Evolutionary conservation across 2,888 invertebrate species (phyloP).

Genomic region (Nephrotoma flavescens): DNA sequence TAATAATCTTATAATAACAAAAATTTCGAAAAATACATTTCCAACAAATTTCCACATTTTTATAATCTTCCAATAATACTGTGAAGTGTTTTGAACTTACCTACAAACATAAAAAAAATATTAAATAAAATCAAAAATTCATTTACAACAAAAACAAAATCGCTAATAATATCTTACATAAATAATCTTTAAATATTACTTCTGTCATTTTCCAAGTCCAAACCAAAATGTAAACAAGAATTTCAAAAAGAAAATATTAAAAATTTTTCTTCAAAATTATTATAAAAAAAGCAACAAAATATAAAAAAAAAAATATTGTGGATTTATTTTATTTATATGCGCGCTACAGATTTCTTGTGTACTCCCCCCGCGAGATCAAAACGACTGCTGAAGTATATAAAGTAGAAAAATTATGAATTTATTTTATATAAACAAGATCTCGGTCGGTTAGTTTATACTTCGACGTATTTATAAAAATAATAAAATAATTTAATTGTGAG

Average conservation of each 20-base stretch:
- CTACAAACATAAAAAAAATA: too few relatives aligned
- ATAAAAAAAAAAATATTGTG: neutral
- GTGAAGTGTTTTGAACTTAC: too few relatives aligned
- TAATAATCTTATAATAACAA: too few relatives aligned
- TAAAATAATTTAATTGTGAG: neutral
- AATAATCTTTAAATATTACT: neutral
- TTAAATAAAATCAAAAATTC: neutral
- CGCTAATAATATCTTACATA: neutral
- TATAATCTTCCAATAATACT: too few relatives aligned
- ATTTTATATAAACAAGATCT: neutral
- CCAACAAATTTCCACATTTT: too few relatives aligned
- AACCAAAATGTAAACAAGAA: neutral
- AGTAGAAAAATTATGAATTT: neutral
- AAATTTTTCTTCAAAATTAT: neutral
- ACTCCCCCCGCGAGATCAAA: neutral
- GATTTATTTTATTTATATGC: neutral
- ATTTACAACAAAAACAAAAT: neutral
- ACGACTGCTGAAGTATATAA: neutral
- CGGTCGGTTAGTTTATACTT: neutral
- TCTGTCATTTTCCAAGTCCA: neutral
- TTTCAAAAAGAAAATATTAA: neutral
- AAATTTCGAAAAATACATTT: too few relatives aligned
- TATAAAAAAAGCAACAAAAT: neutral
- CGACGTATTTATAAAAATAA: neutral
- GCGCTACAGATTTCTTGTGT: neutral